Conservation (phyloP, 2,888 invertebrate species). For the Erannis defoliaria region DNA sequence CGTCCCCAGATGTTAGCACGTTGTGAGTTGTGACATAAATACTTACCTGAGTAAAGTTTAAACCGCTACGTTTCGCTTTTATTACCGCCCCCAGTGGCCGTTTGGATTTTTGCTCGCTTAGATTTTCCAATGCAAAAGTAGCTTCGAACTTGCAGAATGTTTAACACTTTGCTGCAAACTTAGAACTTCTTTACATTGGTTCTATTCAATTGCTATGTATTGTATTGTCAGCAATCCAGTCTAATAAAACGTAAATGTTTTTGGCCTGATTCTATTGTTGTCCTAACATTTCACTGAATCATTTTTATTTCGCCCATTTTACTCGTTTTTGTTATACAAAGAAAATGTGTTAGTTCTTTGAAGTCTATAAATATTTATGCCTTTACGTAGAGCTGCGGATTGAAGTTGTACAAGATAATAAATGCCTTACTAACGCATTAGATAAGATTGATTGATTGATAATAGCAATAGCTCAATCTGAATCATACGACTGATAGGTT, state of each 20-base stretch:
- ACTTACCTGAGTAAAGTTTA: constrained; percentile 76
- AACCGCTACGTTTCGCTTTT: constrained; percentile 71
- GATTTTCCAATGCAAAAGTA: constrained; percentile 23
- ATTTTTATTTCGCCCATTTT: constrained; percentile 37
- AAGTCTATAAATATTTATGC: constrained; percentile 38
- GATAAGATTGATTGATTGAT: constrained; percentile 34
- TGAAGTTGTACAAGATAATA: constrained; percentile 34
- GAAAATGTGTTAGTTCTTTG: constrained; percentile 36
- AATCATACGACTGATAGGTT: constrained; percentile 21
- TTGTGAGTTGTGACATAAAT: constrained; percentile 76
- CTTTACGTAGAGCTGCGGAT: constrained; percentile 31
- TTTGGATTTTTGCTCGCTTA: constrained; percentile 35
- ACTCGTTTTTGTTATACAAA: constrained; percentile 33
- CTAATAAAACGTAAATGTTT: constrained; percentile 33
- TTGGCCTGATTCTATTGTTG: constrained; percentile 35
- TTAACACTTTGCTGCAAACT: constrained; percentile 18
- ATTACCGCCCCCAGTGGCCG: constrained; percentile 56
- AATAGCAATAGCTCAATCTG: constrained; percentile 29
- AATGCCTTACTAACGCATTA: constrained; percentile 24
- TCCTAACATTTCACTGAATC: constrained; percentile 37
- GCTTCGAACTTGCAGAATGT: constrained; percentile 19
- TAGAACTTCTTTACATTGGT: constrained; percentile 11
- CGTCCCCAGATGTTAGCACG: constrained; percentile 73
- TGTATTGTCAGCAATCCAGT: constrained; percentile 22
- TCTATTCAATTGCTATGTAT: constrained; percentile 20